Evolutionary conservation across 2,888 invertebrate species (phyloP).

Genomic region (Lysandra bellargus): DNA sequence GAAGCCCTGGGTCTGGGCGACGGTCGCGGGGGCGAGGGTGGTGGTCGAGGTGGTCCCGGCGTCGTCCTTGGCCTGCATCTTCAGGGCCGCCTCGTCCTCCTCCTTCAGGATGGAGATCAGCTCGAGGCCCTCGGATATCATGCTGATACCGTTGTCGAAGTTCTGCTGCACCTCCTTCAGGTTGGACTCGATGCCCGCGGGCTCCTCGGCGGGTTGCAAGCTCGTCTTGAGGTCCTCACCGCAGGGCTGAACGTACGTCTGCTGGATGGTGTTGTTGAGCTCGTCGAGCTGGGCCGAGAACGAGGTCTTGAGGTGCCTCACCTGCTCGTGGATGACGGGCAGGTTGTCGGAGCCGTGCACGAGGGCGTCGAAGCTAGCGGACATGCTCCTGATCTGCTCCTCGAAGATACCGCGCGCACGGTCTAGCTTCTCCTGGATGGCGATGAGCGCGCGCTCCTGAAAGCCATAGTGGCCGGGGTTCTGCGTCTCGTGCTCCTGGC

Average conservation of each 20-base stretch:
- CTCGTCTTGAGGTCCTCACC: conserved; percentile 37
- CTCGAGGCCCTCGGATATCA: conserved; percentile 57
- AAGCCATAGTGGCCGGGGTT: conserved; percentile 58
- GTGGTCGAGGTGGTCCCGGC: not conserved
- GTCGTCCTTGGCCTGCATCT: conserved; percentile 39
- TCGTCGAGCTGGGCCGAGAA: conserved; percentile 58
- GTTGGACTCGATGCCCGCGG: conserved; percentile 45
- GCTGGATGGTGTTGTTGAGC: conserved; percentile 57
- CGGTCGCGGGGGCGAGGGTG: not conserved
- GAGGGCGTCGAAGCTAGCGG: conserved; percentile 57
- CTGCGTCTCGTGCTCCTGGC: conserved; percentile 70
- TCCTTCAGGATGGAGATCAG: conserved; percentile 53
- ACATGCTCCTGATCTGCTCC: conserved; percentile 53
- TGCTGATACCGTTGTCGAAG: conserved; percentile 56
- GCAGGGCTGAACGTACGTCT: conserved; percentile 49
- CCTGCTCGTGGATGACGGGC: conserved; percentile 53
- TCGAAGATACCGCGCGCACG: conserved; percentile 51
- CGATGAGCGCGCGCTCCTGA: conserved; percentile 49
- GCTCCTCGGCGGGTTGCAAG: conserved; percentile 40
- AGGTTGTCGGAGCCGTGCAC: conserved; percentile 53
- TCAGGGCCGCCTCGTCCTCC: conserved; percentile 44
- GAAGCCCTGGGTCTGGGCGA: not conserved
- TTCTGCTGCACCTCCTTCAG: conserved; percentile 53
- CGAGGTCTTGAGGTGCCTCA: conserved; percentile 54
- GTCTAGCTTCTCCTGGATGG: conserved; percentile 55